Conservation (phyloP, 1,140 invertebrate genomes). For the Dinoponera quadriceps region DNA sequence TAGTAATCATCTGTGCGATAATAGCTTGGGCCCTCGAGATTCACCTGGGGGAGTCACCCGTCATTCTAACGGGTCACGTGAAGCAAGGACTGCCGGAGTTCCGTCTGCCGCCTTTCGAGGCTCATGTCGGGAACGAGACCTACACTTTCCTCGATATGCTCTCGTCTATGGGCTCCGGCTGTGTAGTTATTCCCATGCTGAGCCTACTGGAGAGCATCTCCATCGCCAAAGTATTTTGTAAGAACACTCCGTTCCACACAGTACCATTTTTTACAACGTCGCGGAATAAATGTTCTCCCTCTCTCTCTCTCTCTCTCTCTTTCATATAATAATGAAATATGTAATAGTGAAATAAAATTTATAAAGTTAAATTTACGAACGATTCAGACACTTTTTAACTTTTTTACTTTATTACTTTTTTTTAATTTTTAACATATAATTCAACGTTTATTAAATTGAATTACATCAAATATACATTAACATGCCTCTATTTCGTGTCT, state of each 20-base stretch:
- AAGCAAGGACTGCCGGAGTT: slow-evolving; percentile 90
- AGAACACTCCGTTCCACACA: slow-evolving; percentile 76
- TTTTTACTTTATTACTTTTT: no score
- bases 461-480: no score
- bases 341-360: no score
- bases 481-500: no score
- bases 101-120: slow-evolving; percentile 88
- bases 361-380: no score
- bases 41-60: slow-evolving; percentile 87
- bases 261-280: background rate
- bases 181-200: slow-evolving; percentile 92
- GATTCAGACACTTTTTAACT: no score
- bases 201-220: slow-evolving; percentile 93
- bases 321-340: no score
- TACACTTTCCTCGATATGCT: slow-evolving; percentile 90
- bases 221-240: slow-evolving; percentile 93
- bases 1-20: slow-evolving; percentile 90
- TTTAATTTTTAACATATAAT: no score
- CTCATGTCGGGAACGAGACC: slow-evolving; percentile 88
- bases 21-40: slow-evolving; percentile 89
- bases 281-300: no score
- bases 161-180: slow-evolving; percentile 89
- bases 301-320: no score
- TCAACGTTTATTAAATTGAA: no score
- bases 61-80: slow-evolving; percentile 90